Percentiles rank a stretch among this genome's conserved stretches.
phyloP scores from a whole-genome alignment of 37 sponge, comb jelly and placozoan species.

The Haliclona indistincta region DNA sequence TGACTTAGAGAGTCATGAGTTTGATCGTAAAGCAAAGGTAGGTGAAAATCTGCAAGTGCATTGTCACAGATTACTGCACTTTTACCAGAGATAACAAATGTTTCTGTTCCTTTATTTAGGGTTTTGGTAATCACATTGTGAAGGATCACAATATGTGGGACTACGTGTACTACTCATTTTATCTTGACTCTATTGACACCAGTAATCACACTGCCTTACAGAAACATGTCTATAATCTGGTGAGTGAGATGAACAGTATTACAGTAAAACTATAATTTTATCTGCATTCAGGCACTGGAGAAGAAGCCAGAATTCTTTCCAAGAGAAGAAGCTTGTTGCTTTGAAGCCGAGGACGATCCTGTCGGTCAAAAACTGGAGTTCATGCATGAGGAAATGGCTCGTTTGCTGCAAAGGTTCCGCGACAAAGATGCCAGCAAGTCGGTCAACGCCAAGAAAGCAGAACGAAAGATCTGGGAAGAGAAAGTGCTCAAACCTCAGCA shows the following conservation, averaged over 20 bases:
- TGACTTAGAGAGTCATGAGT: conserved; percentile 55
- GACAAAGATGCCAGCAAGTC: conserved; percentile 20
- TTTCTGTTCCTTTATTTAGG: no score
- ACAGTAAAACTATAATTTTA: background rate
- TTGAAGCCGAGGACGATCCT: conserved; percentile 41
- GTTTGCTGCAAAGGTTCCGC: conserved; percentile 21
- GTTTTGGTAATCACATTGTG: conserved; percentile 63
- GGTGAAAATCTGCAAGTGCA: background rate
- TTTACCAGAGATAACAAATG: no score
- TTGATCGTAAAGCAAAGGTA: conserved; percentile 58
- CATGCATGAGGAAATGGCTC: conserved; percentile 39
- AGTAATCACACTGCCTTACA: conserved; percentile 70
- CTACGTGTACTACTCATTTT: conserved; percentile 64
- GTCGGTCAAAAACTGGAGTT: conserved; percentile 34
- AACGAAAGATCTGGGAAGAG: conserved; percentile 2
- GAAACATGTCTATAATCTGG: conserved; percentile 56
- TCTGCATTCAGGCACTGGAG: conserved; percentile 36
- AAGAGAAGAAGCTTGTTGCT: conserved; percentile 30
- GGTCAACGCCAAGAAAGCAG: background rate
- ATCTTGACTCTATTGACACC: conserved; percentile 66
- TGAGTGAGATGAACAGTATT: conserved; percentile 6
- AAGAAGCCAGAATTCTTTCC: conserved; percentile 59
- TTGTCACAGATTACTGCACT: no score
- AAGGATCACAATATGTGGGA: conserved; percentile 81
- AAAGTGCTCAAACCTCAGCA: background rate